Conservation (phyloP, 2,888 invertebrate species). For the Ceraclea dissimilis region DNA sequence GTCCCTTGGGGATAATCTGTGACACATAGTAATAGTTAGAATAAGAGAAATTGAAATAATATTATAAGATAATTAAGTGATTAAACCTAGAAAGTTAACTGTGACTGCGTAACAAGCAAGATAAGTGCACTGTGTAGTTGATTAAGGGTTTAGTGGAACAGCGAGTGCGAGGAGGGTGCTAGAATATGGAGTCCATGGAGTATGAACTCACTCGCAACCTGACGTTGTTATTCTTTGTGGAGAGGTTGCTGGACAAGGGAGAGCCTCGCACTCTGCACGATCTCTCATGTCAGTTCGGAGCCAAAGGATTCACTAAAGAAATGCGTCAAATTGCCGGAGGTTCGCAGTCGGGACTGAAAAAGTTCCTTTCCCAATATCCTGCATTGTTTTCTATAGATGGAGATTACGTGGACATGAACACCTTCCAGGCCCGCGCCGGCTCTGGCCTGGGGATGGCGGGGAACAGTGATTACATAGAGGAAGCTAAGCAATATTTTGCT, state of each 20-base stretch:
- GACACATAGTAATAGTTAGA: constrained; percentile 18
- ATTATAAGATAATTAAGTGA: no score
- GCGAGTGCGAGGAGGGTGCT: constrained; percentile 3
- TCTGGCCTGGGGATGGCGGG: constrained; percentile 45
- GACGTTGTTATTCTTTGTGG: constrained; percentile 97
- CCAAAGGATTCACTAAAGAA: constrained; percentile 97
- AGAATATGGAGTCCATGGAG: constrained; percentile 82
- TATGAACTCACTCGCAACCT: constrained; percentile 91
- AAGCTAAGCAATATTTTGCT: constrained; percentile 96
- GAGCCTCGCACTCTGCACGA: constrained; percentile 94
- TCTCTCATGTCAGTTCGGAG: constrained; percentile 97
- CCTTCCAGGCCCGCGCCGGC: constrained; percentile 60
- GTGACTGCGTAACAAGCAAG: no score
- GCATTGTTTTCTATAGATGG: constrained; percentile 92
- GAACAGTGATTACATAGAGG: constrained; percentile 84
- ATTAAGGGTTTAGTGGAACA: not conserved
- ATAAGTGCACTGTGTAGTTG: no score
- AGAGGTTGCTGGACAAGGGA: constrained; percentile 94
- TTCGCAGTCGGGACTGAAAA: constrained; percentile 92
- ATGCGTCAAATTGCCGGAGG: constrained; percentile 95
- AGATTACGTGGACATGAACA: constrained; percentile 81
- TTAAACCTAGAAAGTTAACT: no score
- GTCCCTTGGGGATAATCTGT: constrained; percentile 21
- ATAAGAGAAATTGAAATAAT: not conserved
- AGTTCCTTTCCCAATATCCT: constrained; percentile 94